These are phyloP conservation scores for Nylanderia fulva DNA, from an alignment of 1,140 invertebrate genomes.

Conservation along the genomic window DNA sequence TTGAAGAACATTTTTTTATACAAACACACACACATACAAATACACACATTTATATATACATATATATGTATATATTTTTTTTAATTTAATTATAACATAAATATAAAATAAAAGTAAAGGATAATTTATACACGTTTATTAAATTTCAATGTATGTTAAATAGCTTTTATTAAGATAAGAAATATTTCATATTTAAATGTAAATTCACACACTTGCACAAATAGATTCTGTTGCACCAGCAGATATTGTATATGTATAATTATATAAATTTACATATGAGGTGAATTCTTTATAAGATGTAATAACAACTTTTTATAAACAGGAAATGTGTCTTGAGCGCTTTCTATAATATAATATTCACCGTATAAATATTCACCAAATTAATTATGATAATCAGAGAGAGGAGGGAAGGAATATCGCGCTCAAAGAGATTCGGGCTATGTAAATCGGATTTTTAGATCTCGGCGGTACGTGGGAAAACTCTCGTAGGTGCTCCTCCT, in stretches of 20 bases:
- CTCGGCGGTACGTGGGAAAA: constrained; percentile 23
- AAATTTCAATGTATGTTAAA: not conserved
- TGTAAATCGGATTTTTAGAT: not conserved
- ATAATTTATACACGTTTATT: not conserved
- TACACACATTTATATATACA: too few species aligned
- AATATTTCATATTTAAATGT: not conserved
- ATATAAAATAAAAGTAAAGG: not conserved
- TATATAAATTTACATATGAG: not conserved
- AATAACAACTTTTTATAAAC: not conserved
- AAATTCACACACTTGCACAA: not conserved
- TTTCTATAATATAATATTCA: too few species aligned
- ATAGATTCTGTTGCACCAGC: not conserved
- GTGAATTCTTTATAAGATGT: not conserved
- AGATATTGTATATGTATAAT: too few species aligned
- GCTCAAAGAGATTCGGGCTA: not conserved
- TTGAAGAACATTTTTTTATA: too few species aligned
- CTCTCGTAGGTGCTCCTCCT: not conserved
- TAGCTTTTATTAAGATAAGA: not conserved
- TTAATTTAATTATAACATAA: not conserved
- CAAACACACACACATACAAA: too few species aligned
- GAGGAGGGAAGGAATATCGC: too few species aligned
- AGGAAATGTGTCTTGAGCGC: not conserved
- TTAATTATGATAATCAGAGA: not conserved
- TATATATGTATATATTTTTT: not conserved
- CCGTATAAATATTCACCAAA: not conserved